Percentiles rank a stretch among this genome's conserved stretches.
These are phyloP conservation scores for Oplegnathus fasciatus DNA, from an alignment of 2,113 vertebrate species.

Conservation along the genomic window DNA sequence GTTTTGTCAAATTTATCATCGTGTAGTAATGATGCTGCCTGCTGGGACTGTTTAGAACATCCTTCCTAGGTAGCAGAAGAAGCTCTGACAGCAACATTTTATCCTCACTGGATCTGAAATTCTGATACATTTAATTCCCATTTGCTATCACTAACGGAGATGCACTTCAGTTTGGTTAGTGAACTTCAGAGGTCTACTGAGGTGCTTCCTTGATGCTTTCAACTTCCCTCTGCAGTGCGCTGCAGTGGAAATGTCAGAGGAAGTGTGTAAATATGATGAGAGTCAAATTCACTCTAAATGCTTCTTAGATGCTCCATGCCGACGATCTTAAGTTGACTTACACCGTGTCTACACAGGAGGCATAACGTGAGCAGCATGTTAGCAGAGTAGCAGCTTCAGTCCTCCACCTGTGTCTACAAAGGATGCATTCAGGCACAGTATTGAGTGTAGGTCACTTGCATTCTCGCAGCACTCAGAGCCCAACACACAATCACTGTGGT, in stretches of 20 bases:
- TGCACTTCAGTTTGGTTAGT: background rate
- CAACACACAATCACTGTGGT: too few relatives aligned
- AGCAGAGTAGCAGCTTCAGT: too few relatives aligned
- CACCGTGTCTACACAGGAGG: too few relatives aligned
- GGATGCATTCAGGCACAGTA: background rate
- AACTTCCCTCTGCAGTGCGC: background rate
- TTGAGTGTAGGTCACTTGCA: background rate
- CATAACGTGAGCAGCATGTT: too few relatives aligned
- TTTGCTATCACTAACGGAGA: too few relatives aligned
- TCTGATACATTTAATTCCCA: background rate
- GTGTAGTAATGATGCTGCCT: background rate
- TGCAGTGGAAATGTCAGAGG: slow-evolving; percentile 12
- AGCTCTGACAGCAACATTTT: too few relatives aligned
- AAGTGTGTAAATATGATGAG: background rate
- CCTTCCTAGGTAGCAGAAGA: background rate
- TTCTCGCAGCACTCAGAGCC: too few relatives aligned
- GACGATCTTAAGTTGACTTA: too few relatives aligned
- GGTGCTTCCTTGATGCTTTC: background rate
- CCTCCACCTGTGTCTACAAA: background rate
- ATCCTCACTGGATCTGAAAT: background rate
- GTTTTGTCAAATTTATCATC: background rate
- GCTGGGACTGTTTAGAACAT: background rate
- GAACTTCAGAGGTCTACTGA: background rate
- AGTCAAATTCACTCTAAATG: background rate
- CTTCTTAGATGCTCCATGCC: too few relatives aligned